A percentile compares a stretch with the other conserved stretches of the same genome.
These are phyloP conservation scores for Hybos culiciformis DNA, from an alignment of 2,888 invertebrate species.

Conservation along the genomic window DNA sequence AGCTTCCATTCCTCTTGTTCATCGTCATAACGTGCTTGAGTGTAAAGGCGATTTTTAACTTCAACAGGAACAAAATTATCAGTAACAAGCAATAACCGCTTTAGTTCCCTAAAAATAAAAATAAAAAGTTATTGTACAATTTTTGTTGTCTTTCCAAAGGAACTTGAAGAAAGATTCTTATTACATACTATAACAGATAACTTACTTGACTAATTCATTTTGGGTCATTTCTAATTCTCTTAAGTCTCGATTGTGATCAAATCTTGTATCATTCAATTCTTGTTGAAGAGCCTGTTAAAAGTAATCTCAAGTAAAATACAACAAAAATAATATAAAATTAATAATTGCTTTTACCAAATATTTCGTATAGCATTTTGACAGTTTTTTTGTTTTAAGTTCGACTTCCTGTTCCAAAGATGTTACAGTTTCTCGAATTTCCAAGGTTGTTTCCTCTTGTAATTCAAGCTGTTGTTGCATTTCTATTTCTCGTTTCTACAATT, in stretches of 20 bases:
- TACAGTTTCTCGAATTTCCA: conserved; percentile 82
- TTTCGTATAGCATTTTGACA: conserved; percentile 81
- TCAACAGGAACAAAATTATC: conserved; percentile 82
- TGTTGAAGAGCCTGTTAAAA: conserved; percentile 38
- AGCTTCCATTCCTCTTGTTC: conserved; percentile 63
- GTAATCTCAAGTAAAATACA: not conserved
- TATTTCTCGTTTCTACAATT: conserved; percentile 39
- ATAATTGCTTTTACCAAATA: conserved; percentile 44
- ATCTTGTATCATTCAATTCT: conserved; percentile 68
- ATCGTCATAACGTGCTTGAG: conserved; percentile 65
- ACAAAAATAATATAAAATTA: not conserved
- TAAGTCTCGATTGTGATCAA: conserved; percentile 81
- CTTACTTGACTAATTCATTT: conserved; percentile 67
- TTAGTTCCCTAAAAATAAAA: conserved; percentile 53
- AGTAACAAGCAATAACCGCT: conserved; percentile 74
- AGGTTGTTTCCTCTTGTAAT: conserved; percentile 81
- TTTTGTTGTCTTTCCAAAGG: not conserved
- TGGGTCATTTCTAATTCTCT: conserved; percentile 84
- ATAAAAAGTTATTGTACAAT: conserved; percentile 7
- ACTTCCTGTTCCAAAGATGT: conserved; percentile 90
- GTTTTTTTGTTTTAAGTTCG: conserved; percentile 82
- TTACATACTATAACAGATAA: not conserved
- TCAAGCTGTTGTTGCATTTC: conserved; percentile 93
- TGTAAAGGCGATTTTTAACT: conserved; percentile 59
- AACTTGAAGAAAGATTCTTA: not conserved